Base-by-base conservation (phyloP, 2,888 invertebrate genomes). In the Troides aeacus region DNA sequence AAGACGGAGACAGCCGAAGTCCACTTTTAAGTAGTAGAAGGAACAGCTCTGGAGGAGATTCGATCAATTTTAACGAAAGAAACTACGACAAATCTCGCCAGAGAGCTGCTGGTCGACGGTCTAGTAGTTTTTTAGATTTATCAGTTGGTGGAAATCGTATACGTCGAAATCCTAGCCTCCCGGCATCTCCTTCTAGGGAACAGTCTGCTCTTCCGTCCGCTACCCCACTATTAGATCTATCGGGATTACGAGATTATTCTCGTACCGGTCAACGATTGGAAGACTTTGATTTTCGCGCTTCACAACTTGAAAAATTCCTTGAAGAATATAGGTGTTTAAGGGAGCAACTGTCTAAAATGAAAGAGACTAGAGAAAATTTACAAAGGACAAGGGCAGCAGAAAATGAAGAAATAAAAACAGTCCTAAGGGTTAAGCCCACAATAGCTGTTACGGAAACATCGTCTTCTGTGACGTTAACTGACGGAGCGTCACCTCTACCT, bases 341-440 rank as follows among this genome's bases (percentile, higher is more conserved):
- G 81, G 95, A 96, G 81, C 96, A 97, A 83, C 88, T 97, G 73
- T 96, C 95, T 71, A 95, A 95, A 82, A 96, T 97, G 96, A 96
- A 96, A 79, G 95, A 96, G 79, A 95, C 95, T 30, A 94, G 96
- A 80, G 96, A 96, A 76, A 95, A 94, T 74, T 92, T 96, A 77
- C 91, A 92, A 78, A 83, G 88, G 72, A 88, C 84, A 65, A 81
- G 88, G 72, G 90, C 89, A 42, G 88, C 81, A 69, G 93, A 93
- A 57, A 93, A 93, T 77, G 93, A 93, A 62, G 93, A 93, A 72
- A 78, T 93, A 21, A 90, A 93, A 76, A 90, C 94, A 3, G 93
- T 93, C 75, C 80, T 94, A 24, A 95, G 94, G 82, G 93, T 93
- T 23, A 94, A 94, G 78, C 92, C 94, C 18, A 90, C 88, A 74